A percentile compares a stretch with the other conserved stretches of the same genome.
Conservation (phyloP, 2,888 invertebrate genomes). For the Anticlea derivata region DNA sequence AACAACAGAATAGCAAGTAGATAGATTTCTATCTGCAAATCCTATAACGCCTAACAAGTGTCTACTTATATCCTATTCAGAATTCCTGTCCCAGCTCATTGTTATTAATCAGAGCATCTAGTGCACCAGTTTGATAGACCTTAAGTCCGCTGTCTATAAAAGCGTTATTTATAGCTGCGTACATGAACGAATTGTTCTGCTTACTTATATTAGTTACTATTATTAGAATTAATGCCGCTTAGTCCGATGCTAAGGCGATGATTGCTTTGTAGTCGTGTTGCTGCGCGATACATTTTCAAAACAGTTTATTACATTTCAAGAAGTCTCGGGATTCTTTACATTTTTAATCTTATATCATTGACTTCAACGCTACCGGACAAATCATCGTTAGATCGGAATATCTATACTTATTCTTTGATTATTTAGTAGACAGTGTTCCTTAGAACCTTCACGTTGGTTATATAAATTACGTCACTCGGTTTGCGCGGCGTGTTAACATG, state of each 20-base stretch:
- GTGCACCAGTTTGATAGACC: constrained; percentile 53
- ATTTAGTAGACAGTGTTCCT: constrained; percentile 11
- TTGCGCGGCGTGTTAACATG: constrained; percentile 66
- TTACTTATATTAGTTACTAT: no score
- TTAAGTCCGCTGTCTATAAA: constrained; percentile 31
- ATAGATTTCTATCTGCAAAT: constrained; percentile 42
- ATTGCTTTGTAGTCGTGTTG: no score
- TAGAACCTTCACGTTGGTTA: constrained; percentile 79
- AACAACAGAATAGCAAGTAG: constrained; percentile 43
- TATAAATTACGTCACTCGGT: constrained; percentile 78
- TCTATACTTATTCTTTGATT: background rate
- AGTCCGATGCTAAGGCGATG: no score
- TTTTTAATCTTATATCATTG: no score
- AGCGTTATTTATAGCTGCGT: background rate
- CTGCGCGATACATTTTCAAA: no score
- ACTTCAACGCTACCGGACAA: no score
- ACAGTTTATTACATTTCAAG: no score
- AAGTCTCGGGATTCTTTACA: no score
- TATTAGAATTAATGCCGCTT: no score
- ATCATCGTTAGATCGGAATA: no score
- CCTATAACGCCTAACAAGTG: constrained; percentile 30
- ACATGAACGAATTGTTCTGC: background rate
- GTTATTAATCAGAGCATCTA: constrained; percentile 44
- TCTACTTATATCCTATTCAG: constrained; percentile 31
- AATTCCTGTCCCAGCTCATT: constrained; percentile 33